Base-by-base conservation (phyloP, 2,113 vertebrate species). In the Grammomys dolichurus region DNA sequence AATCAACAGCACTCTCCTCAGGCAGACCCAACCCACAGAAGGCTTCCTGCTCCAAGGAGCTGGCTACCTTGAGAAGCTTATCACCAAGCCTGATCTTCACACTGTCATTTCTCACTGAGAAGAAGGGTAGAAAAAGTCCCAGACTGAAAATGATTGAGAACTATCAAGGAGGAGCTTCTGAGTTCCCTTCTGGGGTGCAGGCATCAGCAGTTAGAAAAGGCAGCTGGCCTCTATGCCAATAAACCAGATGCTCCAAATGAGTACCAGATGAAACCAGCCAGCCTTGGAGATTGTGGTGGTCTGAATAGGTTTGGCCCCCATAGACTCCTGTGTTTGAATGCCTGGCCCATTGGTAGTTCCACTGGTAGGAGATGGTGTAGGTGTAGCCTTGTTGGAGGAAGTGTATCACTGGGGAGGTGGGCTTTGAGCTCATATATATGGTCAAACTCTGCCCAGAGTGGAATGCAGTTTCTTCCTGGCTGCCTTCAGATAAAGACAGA, bases 31-130 rank as follows among this genome's bases (percentile, higher is more conserved):
- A 46, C 24, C 86, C 70, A 80, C 28, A 70, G 80, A 80, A 40
- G 73, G 26, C 69, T 91, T n/a, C 75, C 26, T 51, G 24, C 54
- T 72, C 51, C 46, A 65, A 26, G 65, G 63, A 24, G n/a, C 10
- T 3, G 6, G 22, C 86, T 90, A 70, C 54, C 88, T 24, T 13
- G 77, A 88, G 76, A 91, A 76, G 51, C 63, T 96, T 70, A 93
- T 95, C 93, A 87, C 33, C 87, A 78, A 97, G 65, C 19, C 63
- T 78, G 94, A 46, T 70, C 78, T 92, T 96, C 95, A 90, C 51
- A 96, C 92, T 95, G 94, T 77, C 95, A 95, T 89, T 89, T 88
- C 88, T 95, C 95, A 97, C 92, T 91, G 90, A 82, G 96, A 92
- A 97, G 92, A 92, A 95, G 89, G 84, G 76, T 88, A 77, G 58